phyloP scores from a whole-genome alignment of 2,888 invertebrate genomes.

The Drosophila nigritarsus region DNA sequence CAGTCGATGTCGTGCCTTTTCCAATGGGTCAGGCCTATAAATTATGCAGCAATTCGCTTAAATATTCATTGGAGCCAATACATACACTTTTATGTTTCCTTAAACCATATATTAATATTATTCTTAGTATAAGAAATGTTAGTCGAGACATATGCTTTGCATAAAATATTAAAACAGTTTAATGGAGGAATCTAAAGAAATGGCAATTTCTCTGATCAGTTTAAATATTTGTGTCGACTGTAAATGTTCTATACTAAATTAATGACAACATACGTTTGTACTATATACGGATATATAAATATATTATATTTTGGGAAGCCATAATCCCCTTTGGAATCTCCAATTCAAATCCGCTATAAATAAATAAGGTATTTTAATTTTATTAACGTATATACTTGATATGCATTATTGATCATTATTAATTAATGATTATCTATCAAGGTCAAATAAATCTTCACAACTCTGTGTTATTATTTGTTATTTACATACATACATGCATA shows the following conservation, averaged over 20 bases:
- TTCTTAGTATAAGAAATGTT: not conserved
- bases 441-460: not conserved
- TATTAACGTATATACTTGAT: not conserved
- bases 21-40: constrained; percentile 42
- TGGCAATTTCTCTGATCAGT: not conserved
- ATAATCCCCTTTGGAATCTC: not conserved
- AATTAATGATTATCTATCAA: not conserved
- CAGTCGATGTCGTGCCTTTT: constrained; percentile 30
- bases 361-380: not conserved
- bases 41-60: constrained; percentile 13
- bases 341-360: not conserved
- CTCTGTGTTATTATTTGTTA: not conserved
- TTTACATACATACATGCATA: not conserved
- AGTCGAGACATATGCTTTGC: not conserved
- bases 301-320: not conserved
- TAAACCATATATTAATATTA: not conserved
- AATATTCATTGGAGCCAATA: not conserved
- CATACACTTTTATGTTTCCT: not conserved
- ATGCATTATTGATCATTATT: not conserved
- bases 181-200: not conserved
- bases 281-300: not conserved
- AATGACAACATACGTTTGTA: not conserved
- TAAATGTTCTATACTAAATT: not conserved
- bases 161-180: not conserved
- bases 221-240: too few species aligned